Base-by-base conservation (phyloP, 2,797 vertebrate species). In the Chrysocyon brachyurus region DNA sequence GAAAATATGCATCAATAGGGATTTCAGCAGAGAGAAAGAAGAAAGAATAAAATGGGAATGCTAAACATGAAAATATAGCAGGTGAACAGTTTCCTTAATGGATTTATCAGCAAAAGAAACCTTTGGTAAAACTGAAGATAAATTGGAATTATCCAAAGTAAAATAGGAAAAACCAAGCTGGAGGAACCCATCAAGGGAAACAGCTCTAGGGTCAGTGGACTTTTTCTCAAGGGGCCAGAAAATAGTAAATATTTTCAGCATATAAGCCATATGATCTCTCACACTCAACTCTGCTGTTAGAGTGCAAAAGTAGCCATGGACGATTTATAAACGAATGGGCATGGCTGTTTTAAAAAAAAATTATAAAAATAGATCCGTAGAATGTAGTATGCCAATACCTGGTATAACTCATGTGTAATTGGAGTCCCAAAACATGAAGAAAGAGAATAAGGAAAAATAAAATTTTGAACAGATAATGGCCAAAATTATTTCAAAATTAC, bases 381-480 rank as follows among this genome's bases (percentile, higher is more conserved):
- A 85, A 64, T 68, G 2, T 89, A 66, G 19, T 46, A 49, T 61
- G 57, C 10, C 28, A 31, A 68, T 7, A 63, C 31, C n/a, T 61
- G 3, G 22, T 93, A 31, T 82, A 93, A 90, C 46, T 49, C 88
- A 31, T 31, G 0, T 94, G 17, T 73, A 77, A 33, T 17, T 89
- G 26, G 26, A 94, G 26, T 79, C 64, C 24, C 5, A 88, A 95
- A 81, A 88, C 40, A 84, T 78, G 33, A 82, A 94, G n/a, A 8
- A 72, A 66, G 16, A 82, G 61, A 91, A 93, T 3, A 95, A 63
- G 77, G 36, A 61, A 36, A 70, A 94, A 78, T 2, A 83, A 88
- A 73, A 52, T 87, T 97, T 95, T 91, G 46, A 94, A 66, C 33
- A 72, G 40, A 66, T 95, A 91, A 73, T 91, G 31, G 15, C 83